Evolutionary conservation across 2,797 vertebrate genomes (phyloP).

Genomic region (Enteromius afrohamiltoni): DNA sequence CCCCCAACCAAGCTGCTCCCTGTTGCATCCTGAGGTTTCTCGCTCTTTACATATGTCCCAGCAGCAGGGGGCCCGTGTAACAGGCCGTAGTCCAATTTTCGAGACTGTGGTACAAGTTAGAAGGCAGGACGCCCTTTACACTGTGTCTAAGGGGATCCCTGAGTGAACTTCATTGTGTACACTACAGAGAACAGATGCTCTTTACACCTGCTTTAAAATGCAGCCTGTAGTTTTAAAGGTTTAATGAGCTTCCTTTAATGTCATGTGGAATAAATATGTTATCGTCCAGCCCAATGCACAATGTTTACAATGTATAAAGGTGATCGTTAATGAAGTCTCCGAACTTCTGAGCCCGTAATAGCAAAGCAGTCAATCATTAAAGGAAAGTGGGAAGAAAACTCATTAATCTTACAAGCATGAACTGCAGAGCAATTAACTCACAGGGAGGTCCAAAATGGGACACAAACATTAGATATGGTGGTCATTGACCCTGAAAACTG

Average conservation of each 20-base stretch:
- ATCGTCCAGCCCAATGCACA: neutral
- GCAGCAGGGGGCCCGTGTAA: slow-evolving; percentile 68
- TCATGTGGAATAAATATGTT: slow-evolving; percentile 8
- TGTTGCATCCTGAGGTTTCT: slow-evolving; percentile 57
- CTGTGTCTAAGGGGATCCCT: slow-evolving; percentile 71
- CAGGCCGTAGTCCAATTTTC: slow-evolving; percentile 73
- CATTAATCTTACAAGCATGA: slow-evolving; percentile 24
- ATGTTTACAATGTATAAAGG: slow-evolving; percentile 19
- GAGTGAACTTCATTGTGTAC: slow-evolving; percentile 49
- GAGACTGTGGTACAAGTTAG: slow-evolving; percentile 51
- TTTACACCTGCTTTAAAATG: slow-evolving; percentile 35
- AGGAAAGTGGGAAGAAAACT: slow-evolving; percentile 1
- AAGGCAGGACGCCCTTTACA: slow-evolving; percentile 66
- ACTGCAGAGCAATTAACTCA: slow-evolving; percentile 53
- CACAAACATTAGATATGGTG: neutral
- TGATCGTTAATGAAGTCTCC: slow-evolving; percentile 31
- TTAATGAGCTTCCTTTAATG: slow-evolving; percentile 23
- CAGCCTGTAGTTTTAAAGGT: slow-evolving; percentile 21
- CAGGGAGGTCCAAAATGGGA: slow-evolving; percentile 50
- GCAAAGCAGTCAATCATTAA: slow-evolving; percentile 6
- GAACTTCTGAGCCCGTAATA: slow-evolving; percentile 8
- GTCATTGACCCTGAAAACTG: slow-evolving; percentile 13
- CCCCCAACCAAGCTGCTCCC: slow-evolving; percentile 45
- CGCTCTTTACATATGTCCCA: slow-evolving; percentile 70
- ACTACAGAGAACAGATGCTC: slow-evolving; percentile 1